A percentile compares a stretch with the other conserved stretches of the same genome.
phyloP scores from a whole-genome alignment of 2,888 invertebrate genomes.

The Spicauda simplicius region DNA sequence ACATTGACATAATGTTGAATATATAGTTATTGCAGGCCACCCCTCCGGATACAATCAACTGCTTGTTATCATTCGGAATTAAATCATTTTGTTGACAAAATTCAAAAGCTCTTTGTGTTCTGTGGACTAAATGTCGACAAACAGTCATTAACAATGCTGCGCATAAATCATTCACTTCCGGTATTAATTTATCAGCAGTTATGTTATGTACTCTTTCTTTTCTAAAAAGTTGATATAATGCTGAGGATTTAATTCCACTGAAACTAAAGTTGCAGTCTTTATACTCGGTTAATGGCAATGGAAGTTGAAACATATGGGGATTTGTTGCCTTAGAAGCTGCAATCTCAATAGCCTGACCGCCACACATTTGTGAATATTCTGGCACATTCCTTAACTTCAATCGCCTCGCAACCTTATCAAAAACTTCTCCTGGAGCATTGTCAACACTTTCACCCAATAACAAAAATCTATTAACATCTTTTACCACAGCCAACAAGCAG shows the following conservation, averaged over 20 bases:
- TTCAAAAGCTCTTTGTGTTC: constrained; percentile 94
- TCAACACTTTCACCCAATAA: constrained; percentile 93
- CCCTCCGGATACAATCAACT: constrained; percentile 95
- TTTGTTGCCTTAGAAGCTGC: constrained; percentile 90
- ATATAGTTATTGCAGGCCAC: constrained; percentile 97
- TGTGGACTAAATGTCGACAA: constrained; percentile 91
- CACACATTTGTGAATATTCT: constrained; percentile 90
- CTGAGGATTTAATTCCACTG: constrained; percentile 91
- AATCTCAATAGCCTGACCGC: constrained; percentile 94
- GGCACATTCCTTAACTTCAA: constrained; percentile 92
- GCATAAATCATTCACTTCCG: constrained; percentile 92
- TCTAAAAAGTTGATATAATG: constrained; percentile 77
- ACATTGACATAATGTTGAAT: constrained; percentile 86
- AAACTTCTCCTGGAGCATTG: constrained; percentile 96
- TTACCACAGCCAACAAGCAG: constrained; percentile 91
- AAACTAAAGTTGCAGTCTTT: constrained; percentile 97
- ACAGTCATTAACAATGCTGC: constrained; percentile 91
- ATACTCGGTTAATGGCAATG: constrained; percentile 86
- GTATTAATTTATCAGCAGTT: constrained; percentile 89
- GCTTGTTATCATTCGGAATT: constrained; percentile 86
- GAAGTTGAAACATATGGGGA: constrained; percentile 88
- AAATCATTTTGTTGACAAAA: constrained; percentile 87
- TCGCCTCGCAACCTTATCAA: constrained; percentile 96
- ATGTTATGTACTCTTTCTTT: constrained; percentile 85
- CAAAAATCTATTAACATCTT: constrained; percentile 90